Evolutionary conservation across 1,140 invertebrate species (phyloP).

Genomic region (Idris sp.): DNA sequence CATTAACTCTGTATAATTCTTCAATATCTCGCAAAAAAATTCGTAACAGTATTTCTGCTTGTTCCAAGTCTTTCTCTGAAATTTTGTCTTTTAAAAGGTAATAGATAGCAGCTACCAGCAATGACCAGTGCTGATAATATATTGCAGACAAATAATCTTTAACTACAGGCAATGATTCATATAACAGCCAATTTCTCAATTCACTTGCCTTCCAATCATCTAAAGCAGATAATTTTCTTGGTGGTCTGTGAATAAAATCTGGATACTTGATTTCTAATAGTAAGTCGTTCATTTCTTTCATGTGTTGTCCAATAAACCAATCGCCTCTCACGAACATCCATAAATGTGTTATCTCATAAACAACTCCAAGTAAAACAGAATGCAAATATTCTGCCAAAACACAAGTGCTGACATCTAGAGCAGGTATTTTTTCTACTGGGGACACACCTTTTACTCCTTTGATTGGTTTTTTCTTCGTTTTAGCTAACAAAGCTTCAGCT

Average conservation of each 20-base stretch:
- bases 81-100: background rate
- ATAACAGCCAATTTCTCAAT: conserved; percentile 5
- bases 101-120: conserved; percentile 1
- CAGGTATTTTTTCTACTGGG: background rate
- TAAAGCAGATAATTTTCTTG: background rate
- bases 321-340: conserved; percentile 1
- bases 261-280: background rate
- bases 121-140: conserved; percentile 2
- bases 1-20: background rate
- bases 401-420: background rate
- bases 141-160: background rate
- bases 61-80: background rate
- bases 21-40: background rate
- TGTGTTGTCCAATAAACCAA: background rate
- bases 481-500: too few relatives aligned
- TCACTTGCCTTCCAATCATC: conserved; percentile 10
- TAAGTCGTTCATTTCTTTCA: background rate
- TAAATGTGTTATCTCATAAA: background rate
- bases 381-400: conserved; percentile 3
- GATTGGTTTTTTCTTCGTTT: too few relatives aligned
- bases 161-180: conserved; percentile 5
- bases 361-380: background rate
- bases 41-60: background rate
- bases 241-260: conserved; percentile 5
- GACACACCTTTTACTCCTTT: conserved; percentile 2